Evolutionary conservation across 1,140 invertebrate genomes (phyloP).

Genomic region (Dendroctonus ponderosae): DNA sequence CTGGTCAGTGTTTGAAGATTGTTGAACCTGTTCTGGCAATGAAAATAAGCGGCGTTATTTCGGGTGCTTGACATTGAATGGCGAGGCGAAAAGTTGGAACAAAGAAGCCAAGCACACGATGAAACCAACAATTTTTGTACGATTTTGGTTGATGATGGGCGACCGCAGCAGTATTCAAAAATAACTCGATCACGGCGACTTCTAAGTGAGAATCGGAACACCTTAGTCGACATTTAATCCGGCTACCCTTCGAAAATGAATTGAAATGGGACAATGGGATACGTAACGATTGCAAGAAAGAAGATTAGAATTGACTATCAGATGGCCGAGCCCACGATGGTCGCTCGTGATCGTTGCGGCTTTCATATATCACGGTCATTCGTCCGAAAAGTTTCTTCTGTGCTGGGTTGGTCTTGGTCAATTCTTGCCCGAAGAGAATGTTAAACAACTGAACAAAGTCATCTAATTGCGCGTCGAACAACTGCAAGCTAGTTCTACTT

Average conservation of each 20-base stretch:
- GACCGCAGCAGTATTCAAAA: no score
- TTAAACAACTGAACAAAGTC: no score
- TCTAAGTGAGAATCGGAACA: constrained; percentile 17
- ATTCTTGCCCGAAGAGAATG: not conserved
- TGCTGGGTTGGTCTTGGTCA: not conserved
- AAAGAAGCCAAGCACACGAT: no score
- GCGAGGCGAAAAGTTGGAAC: no score
- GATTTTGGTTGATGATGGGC: no score
- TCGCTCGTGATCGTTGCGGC: constrained; percentile 4
- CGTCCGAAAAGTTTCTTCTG: not conserved
- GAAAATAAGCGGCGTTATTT: constrained; percentile 33
- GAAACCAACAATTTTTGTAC: no score
- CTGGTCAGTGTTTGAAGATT: constrained; percentile 40
- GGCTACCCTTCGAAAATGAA: constrained; percentile 23
- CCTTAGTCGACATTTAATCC: constrained; percentile 24
- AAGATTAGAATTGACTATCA: constrained; percentile 23
- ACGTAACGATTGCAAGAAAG: constrained; percentile 18
- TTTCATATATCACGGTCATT: constrained; percentile 22
- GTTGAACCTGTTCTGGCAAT: constrained; percentile 36
- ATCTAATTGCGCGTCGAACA: no score
- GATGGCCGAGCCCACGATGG: constrained; percentile 19
- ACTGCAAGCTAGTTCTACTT: no score
- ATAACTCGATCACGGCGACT: not conserved
- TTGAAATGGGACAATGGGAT: constrained; percentile 20
- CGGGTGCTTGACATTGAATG: constrained; percentile 21